Conservation (phyloP, 2,888 invertebrate genomes). For the Drosophila differens region DNA sequence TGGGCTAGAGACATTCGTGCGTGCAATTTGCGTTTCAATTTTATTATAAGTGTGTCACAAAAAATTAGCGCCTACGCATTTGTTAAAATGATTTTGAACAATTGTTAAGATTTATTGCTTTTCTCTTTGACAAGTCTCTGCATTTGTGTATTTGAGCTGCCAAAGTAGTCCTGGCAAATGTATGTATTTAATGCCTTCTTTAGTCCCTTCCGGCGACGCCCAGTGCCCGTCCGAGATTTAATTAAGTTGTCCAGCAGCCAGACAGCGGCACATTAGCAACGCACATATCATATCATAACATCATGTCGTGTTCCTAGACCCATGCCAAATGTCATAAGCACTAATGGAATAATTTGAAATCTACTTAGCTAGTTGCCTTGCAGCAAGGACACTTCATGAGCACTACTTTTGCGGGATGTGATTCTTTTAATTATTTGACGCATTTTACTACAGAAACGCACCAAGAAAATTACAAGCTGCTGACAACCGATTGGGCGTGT, state of each 20-base stretch:
- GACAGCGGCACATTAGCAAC: conserved; percentile 52
- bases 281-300: conserved; percentile 54
- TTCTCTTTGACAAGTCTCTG: conserved; percentile 52
- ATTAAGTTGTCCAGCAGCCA: conserved; percentile 41
- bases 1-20: conserved; percentile 50
- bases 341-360: conserved; percentile 82
- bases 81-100: conserved; percentile 34
- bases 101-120: conserved; percentile 36
- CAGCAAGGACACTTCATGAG: conserved; percentile 38
- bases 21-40: conserved; percentile 67
- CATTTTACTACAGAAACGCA: conserved; percentile 55
- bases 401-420: conserved; percentile 42
- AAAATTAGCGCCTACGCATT: conserved; percentile 47
- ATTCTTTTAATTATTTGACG: conserved; percentile 80
- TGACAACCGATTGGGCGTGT: conserved; percentile 50
- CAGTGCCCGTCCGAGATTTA: conserved; percentile 15
- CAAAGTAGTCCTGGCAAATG: not conserved
- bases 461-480: conserved; percentile 43
- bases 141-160: not conserved
- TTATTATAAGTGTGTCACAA: conserved; percentile 23
- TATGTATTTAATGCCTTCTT: not conserved
- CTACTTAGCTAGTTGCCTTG: conserved; percentile 65
- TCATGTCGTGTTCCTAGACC: conserved; percentile 11
- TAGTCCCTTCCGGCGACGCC: conserved; percentile 5
- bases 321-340: conserved; percentile 73